These are phyloP conservation scores for Orthonyx spaldingii DNA, from an alignment of 2,113 vertebrate species.

Conservation along the genomic window DNA sequence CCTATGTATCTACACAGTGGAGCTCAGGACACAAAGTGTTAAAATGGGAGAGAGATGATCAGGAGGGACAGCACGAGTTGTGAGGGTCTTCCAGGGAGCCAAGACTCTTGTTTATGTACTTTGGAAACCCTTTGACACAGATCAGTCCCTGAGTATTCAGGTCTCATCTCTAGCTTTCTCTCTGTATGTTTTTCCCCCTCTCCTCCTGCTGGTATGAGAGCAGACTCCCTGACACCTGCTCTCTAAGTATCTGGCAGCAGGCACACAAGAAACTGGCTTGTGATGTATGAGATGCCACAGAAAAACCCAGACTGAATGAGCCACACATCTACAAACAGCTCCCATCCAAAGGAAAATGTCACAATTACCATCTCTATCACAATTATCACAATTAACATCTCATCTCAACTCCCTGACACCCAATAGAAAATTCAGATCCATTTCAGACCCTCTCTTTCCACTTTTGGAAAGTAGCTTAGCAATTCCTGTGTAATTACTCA, in stretches of 20 bases:
- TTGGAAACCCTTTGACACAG: neutral
- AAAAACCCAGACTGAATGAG: neutral
- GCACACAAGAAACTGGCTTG: neutral
- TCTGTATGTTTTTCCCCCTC: neutral
- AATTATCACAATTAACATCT: neutral
- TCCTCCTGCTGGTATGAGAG: neutral
- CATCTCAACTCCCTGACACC: neutral
- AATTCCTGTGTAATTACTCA: constrained; percentile 9
- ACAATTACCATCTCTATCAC: neutral
- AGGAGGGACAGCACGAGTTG: neutral
- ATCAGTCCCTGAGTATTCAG: neutral
- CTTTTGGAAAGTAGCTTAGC: neutral
- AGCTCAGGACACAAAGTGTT: neutral
- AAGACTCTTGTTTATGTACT: neutral
- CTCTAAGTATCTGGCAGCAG: neutral
- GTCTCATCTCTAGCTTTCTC: neutral
- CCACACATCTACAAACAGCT: neutral
- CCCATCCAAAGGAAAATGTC: neutral
- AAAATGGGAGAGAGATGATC: neutral
- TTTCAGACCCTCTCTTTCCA: neutral
- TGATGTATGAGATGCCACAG: neutral
- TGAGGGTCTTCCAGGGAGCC: neutral
- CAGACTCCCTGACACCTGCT: neutral
- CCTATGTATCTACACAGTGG: neutral
- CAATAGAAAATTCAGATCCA: neutral